Base-by-base conservation (phyloP, 2,797 vertebrate genomes). In the Rachycentron canadum region DNA sequence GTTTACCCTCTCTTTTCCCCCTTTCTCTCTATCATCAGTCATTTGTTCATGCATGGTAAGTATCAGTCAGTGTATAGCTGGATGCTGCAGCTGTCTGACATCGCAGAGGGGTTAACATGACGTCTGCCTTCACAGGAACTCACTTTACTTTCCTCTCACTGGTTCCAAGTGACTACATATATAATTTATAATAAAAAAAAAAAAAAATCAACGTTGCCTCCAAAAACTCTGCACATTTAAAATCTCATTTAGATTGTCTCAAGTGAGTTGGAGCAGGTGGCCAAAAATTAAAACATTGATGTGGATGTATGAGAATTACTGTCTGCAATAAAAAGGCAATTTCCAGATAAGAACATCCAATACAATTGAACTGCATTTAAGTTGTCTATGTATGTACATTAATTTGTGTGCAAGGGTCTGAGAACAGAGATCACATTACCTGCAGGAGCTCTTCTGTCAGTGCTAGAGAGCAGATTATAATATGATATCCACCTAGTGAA, bases 51-150 rank as follows among this genome's bases (percentile, higher is more conserved):
- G 4, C 34, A 6, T 12, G 23, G 23, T 38, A 30, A 14, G 40
- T 26, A 36, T 25, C 62, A 36, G 16, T 23, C 50, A 0, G 45
- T 36, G 58, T 40, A 12, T 2, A 3, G n/a, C 73, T 69, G 69
- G 62, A 83, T 74, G 66, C 78, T 79, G 56, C 76, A 73, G 78
- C 62, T 83, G 72, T 43, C 65, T 66, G 71, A 69, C 58, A 81
- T 75, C 7, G 12, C 69, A 47, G n/a, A 2, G 23, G 23, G 14
- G 16, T 25, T 19, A 40, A 41, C 53, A 16, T 26, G 19, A 58
- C 55, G 23, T 70, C 11, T 0, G 17, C 10, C 2, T 10, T n/a
- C 47, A 47, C 34, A 28, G 7, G n/a, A 16, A 19, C 12, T 11
- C 5, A 40, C 11, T 26, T 52, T 4, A 50, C 10, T 45, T 59